Evolutionary conservation across 2,113 vertebrate genomes (phyloP), one percentile per base, ranked within the genome.

Genomic region (Sebastes fasciatus): DNA sequence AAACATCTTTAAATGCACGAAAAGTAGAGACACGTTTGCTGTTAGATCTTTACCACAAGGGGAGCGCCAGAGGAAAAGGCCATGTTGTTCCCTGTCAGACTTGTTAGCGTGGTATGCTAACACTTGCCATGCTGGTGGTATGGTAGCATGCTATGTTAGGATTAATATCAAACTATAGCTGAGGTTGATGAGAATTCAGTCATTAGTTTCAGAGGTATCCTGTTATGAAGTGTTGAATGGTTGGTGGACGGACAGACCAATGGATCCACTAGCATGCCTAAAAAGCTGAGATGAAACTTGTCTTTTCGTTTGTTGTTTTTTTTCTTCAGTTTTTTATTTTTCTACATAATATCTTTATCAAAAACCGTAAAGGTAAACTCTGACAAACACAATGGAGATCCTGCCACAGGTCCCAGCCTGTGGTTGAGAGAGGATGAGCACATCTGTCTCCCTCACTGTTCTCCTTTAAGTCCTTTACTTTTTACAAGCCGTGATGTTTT

Each of bases 351-450:
- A 73, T 78, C 12, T 82, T 40, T 63, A n/a, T 42, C 34, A 65
- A 46, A 78, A 75, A 58, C 14, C 51, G 1, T 14, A 14, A 75
- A 42, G 11, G 8, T 66, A 26, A 84, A 43, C 17, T 66, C 19
- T 66, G n/a, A 60, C 40, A 66, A 74, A 63, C 52, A 40, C 43
- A 26, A 67, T 14, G 12, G 42, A 46, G 40, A 71, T 21, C 43
- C 45, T 52, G 55, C 74, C 71, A 87, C 84, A 87, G 86, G 80
- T 88, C 87, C 90, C 92, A 92, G 91, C 88, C 88, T 80, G 79
- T 82, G 70, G 63, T n/a, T 57, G 3, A 55, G 12, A 17, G 58
- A n/a, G 12, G 42, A 48, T 73, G 90, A 66, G 48, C 19, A 68
- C 14, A 60, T 77, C 4, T 23, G 40, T 75, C 43, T 74, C 13